phyloP scores from a whole-genome alignment of 1,140 invertebrate genomes.

The Brachionus calyciflorus region DNA sequence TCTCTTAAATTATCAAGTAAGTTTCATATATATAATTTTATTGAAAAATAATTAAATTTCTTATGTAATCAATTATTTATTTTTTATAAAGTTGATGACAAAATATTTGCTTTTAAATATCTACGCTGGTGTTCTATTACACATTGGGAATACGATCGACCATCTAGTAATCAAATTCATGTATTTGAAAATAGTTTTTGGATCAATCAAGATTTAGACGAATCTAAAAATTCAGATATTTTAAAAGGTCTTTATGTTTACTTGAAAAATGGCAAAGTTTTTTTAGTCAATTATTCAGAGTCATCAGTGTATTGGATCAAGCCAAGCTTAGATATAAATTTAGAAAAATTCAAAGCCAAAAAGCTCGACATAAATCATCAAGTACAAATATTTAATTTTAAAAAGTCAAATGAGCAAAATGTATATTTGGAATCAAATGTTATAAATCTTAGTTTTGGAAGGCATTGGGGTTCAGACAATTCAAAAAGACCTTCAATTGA shows the following conservation, averaged over 20 bases:
- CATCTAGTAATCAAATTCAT: slow-evolving; percentile 9
- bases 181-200: not conserved
- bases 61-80: too few relatives aligned
- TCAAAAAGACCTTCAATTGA: slow-evolving; percentile 15
- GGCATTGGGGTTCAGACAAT: not conserved
- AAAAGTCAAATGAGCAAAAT: not conserved
- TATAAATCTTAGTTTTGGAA: slow-evolving; percentile 13
- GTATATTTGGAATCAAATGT: not conserved
- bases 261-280: not conserved
- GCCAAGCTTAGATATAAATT: not conserved
- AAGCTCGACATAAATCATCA: not conserved
- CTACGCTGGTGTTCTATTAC: slow-evolving; percentile 17
- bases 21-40: too few relatives aligned
- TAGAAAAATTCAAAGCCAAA: not conserved
- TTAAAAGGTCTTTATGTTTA: not conserved
- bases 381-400: not conserved
- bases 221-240: too few relatives aligned
- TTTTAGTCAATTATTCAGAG: not conserved
- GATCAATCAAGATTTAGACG: not conserved
- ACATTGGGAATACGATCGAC: not conserved
- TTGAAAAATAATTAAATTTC: too few relatives aligned
- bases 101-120: not conserved
- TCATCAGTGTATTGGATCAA: not conserved
- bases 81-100: not conserved
- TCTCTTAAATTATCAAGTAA: too few relatives aligned